A percentile compares a stretch with the other conserved stretches of the same genome.
phyloP scores from a whole-genome alignment of 2,113 vertebrate genomes.

The Butastur rufipennis region DNA sequence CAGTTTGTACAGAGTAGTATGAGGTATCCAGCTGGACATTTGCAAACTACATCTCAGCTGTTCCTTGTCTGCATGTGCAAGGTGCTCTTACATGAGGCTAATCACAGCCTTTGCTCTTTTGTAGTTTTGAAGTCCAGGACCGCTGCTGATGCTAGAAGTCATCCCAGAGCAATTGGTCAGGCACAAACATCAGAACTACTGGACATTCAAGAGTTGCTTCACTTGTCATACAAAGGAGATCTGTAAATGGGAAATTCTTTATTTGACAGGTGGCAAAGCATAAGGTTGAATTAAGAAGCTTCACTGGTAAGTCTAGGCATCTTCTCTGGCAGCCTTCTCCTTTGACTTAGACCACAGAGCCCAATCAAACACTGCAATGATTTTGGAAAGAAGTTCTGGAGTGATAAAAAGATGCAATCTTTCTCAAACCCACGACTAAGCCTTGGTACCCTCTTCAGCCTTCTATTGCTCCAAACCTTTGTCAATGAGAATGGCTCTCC shows the following conservation, averaged over 20 bases:
- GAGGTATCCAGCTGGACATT: neutral
- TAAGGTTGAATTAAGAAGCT: neutral
- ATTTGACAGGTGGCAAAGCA: neutral
- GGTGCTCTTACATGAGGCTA: neutral
- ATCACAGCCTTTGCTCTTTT: neutral
- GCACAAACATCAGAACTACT: neutral
- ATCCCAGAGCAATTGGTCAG: neutral
- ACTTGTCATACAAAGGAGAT: neutral
- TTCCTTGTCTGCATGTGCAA: neutral
- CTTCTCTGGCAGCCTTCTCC: neutral
- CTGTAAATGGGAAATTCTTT: neutral
- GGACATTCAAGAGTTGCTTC: neutral
- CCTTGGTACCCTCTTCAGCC: neutral
- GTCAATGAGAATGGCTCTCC: neutral
- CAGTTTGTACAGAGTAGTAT: neutral
- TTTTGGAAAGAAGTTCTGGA: neutral
- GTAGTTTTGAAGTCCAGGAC: neutral
- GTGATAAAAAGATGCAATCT: neutral
- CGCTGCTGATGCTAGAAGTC: neutral
- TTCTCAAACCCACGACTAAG: neutral
- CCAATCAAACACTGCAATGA: neutral
- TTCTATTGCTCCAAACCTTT: neutral
- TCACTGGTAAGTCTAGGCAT: neutral
- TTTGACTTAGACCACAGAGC: neutral
- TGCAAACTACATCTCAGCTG: neutral